These are phyloP conservation scores for Ispidina lecontei DNA, from an alignment of 2,797 vertebrate genomes.

Conservation along the genomic window DNA sequence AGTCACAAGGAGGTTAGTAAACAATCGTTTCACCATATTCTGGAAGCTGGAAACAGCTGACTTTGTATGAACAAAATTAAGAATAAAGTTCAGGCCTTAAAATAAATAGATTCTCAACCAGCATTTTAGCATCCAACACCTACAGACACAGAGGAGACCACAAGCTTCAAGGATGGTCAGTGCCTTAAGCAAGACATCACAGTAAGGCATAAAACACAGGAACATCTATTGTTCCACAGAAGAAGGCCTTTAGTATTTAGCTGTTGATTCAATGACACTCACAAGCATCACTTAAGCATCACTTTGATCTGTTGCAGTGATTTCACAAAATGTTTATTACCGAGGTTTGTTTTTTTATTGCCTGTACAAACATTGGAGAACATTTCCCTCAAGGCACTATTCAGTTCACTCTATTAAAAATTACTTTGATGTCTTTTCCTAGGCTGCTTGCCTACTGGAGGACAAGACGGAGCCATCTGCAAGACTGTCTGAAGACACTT, in stretches of 20 bases:
- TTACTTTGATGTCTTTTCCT: constrained; percentile 26
- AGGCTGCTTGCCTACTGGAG: constrained; percentile 4
- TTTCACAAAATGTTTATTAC: constrained; percentile 38
- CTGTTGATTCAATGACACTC: constrained; percentile 34
- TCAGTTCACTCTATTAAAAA: constrained; percentile 22
- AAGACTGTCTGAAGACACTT: constrained; percentile 5
- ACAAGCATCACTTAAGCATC: constrained; percentile 32
- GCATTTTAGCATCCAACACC: neutral
- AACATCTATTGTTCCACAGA: neutral
- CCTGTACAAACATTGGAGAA: neutral
- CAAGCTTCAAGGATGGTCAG: neutral
- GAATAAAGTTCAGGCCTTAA: neutral
- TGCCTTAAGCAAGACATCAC: neutral
- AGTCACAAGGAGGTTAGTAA: neutral
- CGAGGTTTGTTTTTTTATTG: constrained; percentile 3
- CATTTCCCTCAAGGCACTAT: neutral
- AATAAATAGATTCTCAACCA: neutral
- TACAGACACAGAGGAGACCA: neutral
- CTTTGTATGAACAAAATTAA: neutral
- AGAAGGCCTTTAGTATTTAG: neutral
- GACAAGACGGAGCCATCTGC: neutral
- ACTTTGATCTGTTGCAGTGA: constrained; percentile 42
- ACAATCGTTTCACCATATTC: neutral
- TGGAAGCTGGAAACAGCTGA: neutral
- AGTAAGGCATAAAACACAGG: neutral